phyloP scores from a whole-genome alignment of 2,113 vertebrate genomes.

The Trematomus loennbergii region DNA sequence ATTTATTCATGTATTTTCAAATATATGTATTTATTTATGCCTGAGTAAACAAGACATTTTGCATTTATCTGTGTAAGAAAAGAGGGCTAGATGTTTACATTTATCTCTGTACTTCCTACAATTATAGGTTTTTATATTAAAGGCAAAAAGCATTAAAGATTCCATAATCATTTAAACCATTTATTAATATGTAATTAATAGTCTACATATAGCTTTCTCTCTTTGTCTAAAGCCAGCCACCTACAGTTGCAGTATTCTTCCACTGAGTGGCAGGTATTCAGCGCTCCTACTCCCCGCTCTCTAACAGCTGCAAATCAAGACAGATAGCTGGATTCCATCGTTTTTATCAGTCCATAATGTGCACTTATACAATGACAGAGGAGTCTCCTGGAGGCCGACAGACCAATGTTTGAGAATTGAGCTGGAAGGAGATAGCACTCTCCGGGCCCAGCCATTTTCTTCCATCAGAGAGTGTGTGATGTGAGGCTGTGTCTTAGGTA shows the following conservation, averaged over 20 bases:
- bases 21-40: neutral
- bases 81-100: neutral
- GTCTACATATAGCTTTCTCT: neutral
- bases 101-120: neutral
- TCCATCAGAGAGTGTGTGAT: conserved; percentile 59
- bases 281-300: conserved; percentile 40
- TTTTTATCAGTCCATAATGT: conserved; percentile 78
- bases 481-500: conserved; percentile 64
- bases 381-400: conserved; percentile 55
- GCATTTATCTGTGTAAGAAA: neutral
- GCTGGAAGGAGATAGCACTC: conserved; percentile 61
- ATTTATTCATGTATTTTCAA: too few relatives aligned
- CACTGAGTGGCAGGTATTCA: conserved; percentile 79
- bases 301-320: conserved; percentile 74
- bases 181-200: neutral
- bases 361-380: conserved; percentile 75
- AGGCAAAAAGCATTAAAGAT: neutral
- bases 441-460: conserved; percentile 54
- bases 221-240: conserved; percentile 5
- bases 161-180: neutral
- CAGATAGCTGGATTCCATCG: conserved; percentile 67
- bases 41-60: neutral
- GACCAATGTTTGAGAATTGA: conserved; percentile 63
- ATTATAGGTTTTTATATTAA: neutral
- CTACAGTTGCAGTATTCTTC: conserved; percentile 75